Conservation (phyloP, 2,797 vertebrate species). For the Holocentrus rufus region DNA sequence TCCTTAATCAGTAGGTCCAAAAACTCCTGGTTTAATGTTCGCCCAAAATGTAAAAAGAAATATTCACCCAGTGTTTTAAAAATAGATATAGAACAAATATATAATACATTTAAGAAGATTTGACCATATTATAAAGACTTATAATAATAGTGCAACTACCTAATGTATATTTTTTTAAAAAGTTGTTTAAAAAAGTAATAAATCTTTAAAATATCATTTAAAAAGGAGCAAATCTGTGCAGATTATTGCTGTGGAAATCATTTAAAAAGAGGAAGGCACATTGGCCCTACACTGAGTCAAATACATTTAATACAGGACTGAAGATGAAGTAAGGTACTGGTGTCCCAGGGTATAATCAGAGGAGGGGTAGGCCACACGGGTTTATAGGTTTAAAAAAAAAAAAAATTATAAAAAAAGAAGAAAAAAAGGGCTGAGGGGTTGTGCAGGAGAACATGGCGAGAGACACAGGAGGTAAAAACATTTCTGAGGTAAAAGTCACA, state of each 20-base stretch:
- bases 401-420: constrained; percentile 7
- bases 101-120: constrained; percentile 75
- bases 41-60: constrained; percentile 82
- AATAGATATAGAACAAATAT: constrained; percentile 80
- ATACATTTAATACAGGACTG: constrained; percentile 62
- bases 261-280: constrained; percentile 88
- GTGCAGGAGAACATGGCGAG: constrained; percentile 80
- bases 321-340: constrained; percentile 78
- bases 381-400: constrained; percentile 58
- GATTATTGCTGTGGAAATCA: constrained; percentile 79
- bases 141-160: constrained; percentile 91
- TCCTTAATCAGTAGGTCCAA: constrained; percentile 87
- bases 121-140: constrained; percentile 77
- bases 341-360: constrained; percentile 76
- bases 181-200: constrained; percentile 75
- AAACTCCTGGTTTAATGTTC: constrained; percentile 82
- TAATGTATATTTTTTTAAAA: constrained; percentile 66
- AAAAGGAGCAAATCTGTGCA: constrained; percentile 81
- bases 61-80: constrained; percentile 88
- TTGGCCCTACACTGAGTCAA: constrained; percentile 77
- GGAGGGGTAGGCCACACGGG: constrained; percentile 84
- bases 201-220: constrained; percentile 78
- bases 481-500: constrained; percentile 88
- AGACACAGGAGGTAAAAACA: constrained; percentile 86
- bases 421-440: constrained; percentile 56